A percentile compares a stretch with the other conserved stretches of the same genome.
Evolutionary conservation across 1,140 invertebrate genomes (phyloP).

Genomic region (Lucilia cuprina): DNA sequence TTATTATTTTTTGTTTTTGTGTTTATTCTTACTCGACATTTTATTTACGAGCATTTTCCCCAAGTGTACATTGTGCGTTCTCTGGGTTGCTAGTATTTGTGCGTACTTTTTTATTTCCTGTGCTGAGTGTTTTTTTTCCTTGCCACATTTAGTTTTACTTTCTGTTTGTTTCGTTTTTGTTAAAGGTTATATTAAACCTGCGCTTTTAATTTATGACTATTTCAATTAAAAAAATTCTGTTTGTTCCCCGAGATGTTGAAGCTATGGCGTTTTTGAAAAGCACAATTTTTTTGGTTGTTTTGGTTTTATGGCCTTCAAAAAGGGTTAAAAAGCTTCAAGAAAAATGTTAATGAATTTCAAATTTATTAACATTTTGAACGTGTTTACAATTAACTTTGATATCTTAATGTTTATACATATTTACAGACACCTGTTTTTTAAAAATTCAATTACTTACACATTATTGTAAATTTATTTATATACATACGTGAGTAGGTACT

Average conservation of each 20-base stretch:
- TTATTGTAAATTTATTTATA: background rate
- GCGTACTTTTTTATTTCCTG: background rate
- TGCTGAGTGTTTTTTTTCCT: background rate
- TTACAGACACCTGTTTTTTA: no score
- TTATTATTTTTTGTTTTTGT: background rate
- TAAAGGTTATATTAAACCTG: slow-evolving; percentile 9
- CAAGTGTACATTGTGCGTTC: background rate
- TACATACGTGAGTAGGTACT: background rate
- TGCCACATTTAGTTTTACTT: background rate
- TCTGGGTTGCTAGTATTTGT: background rate
- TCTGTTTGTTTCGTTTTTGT: background rate
- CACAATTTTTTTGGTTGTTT: background rate
- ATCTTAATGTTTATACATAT: background rate
- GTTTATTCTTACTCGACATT: background rate
- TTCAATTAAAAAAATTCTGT: background rate
- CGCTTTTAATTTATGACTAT: slow-evolving; percentile 27
- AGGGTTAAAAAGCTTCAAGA: background rate
- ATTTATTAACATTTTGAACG: slow-evolving; percentile 11
- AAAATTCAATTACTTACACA: no score
- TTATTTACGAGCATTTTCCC: slow-evolving; percentile 5
- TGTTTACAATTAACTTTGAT: background rate
- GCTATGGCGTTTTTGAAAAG: background rate
- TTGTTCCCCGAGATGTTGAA: background rate
- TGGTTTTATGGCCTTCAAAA: background rate
- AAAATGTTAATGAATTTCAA: slow-evolving; percentile 22